Conservation (phyloP, 1,140 invertebrate species). For the Pinna nobilis region DNA sequence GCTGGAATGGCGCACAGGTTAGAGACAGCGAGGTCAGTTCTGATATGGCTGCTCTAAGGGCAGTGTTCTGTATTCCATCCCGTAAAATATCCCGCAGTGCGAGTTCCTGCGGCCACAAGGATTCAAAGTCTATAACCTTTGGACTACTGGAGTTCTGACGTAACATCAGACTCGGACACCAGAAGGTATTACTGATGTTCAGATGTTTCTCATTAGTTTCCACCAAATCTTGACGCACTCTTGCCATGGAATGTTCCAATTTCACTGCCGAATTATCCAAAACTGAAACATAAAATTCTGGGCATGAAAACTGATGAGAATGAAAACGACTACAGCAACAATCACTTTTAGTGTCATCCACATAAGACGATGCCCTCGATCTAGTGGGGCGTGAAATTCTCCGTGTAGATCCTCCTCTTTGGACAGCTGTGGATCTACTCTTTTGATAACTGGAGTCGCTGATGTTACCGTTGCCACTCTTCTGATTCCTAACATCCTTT, state of each 20-base stretch:
- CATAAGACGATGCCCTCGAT: too few species aligned
- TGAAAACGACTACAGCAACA: slow-evolving; percentile 22
- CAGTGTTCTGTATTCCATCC: slow-evolving; percentile 51
- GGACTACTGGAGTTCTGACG: slow-evolving; percentile 50
- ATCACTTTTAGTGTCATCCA: background rate
- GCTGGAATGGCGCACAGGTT: slow-evolving; percentile 48
- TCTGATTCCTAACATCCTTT: background rate
- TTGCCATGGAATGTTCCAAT: slow-evolving; percentile 11
- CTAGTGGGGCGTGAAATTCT: too few species aligned
- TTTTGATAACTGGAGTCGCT: background rate
- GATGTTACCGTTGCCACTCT: background rate
- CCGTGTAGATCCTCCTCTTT: background rate
- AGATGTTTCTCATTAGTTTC: slow-evolving; percentile 33
- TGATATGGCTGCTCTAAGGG: slow-evolving; percentile 46
- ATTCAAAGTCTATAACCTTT: slow-evolving; percentile 45
- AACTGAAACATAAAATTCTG: slow-evolving; percentile 16
- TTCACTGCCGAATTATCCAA: background rate
- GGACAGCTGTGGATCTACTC: background rate
- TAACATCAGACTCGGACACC: slow-evolving; percentile 54
- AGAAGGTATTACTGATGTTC: slow-evolving; percentile 59
- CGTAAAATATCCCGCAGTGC: slow-evolving; percentile 41
- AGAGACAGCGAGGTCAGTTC: slow-evolving; percentile 54
- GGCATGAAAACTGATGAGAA: slow-evolving; percentile 17
- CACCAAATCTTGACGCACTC: slow-evolving; percentile 3
- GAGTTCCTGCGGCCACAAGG: slow-evolving; percentile 51